Conservation (phyloP, 1,140 invertebrate genomes). For the Caenorhabditis inopinata region DNA sequence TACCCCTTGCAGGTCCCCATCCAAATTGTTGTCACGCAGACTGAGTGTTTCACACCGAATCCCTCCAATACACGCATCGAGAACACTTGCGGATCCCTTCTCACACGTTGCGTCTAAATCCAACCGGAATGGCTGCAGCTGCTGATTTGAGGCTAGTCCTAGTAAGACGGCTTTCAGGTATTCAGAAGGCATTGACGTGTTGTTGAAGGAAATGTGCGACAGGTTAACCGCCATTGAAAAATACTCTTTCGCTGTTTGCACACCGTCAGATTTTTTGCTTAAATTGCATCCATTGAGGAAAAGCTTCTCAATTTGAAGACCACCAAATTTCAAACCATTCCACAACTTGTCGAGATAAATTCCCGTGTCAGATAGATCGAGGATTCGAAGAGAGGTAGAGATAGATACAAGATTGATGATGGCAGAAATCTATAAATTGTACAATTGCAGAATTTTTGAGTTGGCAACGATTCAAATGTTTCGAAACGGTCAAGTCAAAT, state of each 20-base stretch:
- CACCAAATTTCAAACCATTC: slow-evolving; percentile 61
- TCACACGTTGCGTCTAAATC: slow-evolving; percentile 51
- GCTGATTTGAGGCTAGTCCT: slow-evolving; percentile 53
- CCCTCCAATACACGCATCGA: slow-evolving; percentile 52
- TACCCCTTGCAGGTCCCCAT: slow-evolving; percentile 50
- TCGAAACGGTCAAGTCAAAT: too few species aligned
- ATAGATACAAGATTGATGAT: slow-evolving; percentile 61
- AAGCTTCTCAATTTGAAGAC: slow-evolving; percentile 58
- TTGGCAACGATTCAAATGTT: background rate
- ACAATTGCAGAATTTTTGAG: too few species aligned
- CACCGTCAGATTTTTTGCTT: slow-evolving; percentile 34
- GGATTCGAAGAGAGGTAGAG: slow-evolving; percentile 52
- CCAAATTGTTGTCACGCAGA: slow-evolving; percentile 58
- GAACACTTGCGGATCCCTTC: slow-evolving; percentile 43
- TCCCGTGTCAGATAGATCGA: slow-evolving; percentile 59
- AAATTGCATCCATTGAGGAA: slow-evolving; percentile 53
- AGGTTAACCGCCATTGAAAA: slow-evolving; percentile 53
- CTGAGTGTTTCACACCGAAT: slow-evolving; percentile 52
- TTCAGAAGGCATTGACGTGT: slow-evolving; percentile 41
- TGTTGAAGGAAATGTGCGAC: slow-evolving; percentile 30
- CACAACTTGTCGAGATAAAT: slow-evolving; percentile 59
- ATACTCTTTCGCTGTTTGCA: slow-evolving; percentile 58
- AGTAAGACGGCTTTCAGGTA: slow-evolving; percentile 46
- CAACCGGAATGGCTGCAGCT: slow-evolving; percentile 47
- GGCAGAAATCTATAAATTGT: slow-evolving; percentile 31